Evolutionary conservation across 1,140 invertebrate genomes (phyloP).

Genomic region (Aporrectodea caliginosa): DNA sequence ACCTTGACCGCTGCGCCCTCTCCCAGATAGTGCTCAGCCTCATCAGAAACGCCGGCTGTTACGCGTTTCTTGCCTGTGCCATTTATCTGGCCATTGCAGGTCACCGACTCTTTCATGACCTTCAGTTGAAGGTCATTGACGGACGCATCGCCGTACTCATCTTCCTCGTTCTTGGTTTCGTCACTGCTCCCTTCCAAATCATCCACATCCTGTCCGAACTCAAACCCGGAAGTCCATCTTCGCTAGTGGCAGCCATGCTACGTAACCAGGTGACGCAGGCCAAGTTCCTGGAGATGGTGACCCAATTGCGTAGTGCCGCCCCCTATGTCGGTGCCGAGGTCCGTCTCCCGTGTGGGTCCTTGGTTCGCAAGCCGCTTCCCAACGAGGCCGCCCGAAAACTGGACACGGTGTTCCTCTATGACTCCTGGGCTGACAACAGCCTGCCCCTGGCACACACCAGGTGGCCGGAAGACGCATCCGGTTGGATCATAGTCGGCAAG

Average conservation of each 20-base stretch:
- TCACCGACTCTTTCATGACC: background rate
- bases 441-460: background rate
- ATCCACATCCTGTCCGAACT: background rate
- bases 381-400: background rate
- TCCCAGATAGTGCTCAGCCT: background rate
- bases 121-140: background rate
- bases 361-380: background rate
- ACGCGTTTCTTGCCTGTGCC: background rate
- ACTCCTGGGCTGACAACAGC: background rate
- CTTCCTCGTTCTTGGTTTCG: background rate
- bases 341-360: background rate
- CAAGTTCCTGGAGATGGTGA: background rate
- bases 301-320: background rate
- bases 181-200: background rate
- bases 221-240: too few relatives aligned
- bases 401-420: background rate
- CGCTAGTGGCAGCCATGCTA: background rate
- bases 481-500: background rate
- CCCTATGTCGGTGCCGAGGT: background rate
- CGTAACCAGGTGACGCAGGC: background rate
- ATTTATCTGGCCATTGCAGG: background rate
- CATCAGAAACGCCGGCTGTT: background rate
- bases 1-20: background rate
- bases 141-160: background rate
- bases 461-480: too few relatives aligned